phyloP scores from a whole-genome alignment of 2,797 vertebrate genomes.

The Cephalopachus bancanus region DNA sequence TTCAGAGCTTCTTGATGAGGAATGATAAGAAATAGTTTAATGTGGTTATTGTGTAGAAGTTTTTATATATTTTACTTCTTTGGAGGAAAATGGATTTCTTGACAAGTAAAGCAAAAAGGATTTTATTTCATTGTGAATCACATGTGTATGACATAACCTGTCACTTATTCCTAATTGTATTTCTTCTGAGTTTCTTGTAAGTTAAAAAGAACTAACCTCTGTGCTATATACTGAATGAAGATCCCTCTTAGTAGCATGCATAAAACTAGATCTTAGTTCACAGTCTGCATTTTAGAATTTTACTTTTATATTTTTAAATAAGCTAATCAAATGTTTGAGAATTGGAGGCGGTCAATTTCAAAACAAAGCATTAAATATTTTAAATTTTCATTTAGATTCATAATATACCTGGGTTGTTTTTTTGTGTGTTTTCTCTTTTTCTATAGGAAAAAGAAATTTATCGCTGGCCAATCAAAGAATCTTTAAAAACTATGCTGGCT shows the following conservation, averaged over 20 bases:
- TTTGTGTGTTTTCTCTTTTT: background rate
- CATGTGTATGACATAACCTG: accelerated
- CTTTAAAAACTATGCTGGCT: constrained; percentile 96
- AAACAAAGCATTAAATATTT: constrained; percentile 4
- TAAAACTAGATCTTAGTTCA: background rate
- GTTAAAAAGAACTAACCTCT: background rate
- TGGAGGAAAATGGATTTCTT: background rate
- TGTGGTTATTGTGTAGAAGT: background rate
- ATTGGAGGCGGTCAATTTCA: background rate
- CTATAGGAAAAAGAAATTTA: constrained; percentile 96
- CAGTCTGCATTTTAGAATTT: background rate
- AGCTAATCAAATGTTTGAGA: background rate
- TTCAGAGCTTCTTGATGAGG: background rate
- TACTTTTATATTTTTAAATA: constrained; percentile 11
- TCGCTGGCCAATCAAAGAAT: constrained; percentile 95
- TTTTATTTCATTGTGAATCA: background rate
- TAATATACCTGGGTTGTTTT: background rate
- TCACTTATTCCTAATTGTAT: background rate
- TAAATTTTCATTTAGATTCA: background rate
- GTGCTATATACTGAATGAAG: accelerated
- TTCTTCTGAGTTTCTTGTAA: background rate
- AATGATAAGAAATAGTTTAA: background rate
- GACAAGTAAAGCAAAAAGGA: background rate
- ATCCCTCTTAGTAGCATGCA: background rate
- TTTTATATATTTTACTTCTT: background rate